phyloP scores from a whole-genome alignment of 2,888 invertebrate species.

The Nomada fabriciana region DNA sequence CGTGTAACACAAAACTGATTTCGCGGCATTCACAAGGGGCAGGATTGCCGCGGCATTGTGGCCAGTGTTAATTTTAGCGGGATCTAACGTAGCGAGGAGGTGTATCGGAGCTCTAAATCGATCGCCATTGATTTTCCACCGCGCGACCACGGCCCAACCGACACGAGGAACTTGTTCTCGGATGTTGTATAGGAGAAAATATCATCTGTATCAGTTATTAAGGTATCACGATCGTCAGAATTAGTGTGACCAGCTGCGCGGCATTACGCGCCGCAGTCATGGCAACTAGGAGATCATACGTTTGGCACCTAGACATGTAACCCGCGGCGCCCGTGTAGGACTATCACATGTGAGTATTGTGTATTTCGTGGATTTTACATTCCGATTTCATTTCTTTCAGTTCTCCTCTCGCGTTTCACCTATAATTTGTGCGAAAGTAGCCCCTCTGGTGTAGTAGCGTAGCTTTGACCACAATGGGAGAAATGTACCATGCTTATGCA shows the following conservation, averaged over 20 bases:
- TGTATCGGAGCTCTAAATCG: slow-evolving; percentile 57
- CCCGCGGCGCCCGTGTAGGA: slow-evolving; percentile 71
- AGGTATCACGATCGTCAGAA: slow-evolving; percentile 45
- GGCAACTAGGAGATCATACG: slow-evolving; percentile 76
- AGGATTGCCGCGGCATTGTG: slow-evolving; percentile 34
- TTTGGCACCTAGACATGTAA: slow-evolving; percentile 73
- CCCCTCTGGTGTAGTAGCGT: slow-evolving; percentile 60
- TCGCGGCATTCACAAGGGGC: slow-evolving; percentile 32
- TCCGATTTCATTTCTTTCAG: slow-evolving; percentile 3
- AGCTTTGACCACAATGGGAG: slow-evolving; percentile 68
- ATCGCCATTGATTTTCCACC: slow-evolving; percentile 71
- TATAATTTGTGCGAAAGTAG: slow-evolving; percentile 21
- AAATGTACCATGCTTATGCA: slow-evolving; percentile 14
- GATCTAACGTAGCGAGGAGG: slow-evolving; percentile 42
- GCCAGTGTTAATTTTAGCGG: slow-evolving; percentile 33
- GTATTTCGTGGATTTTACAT: slow-evolving; percentile 5
- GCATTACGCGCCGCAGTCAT: slow-evolving; percentile 75
- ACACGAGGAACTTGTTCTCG: slow-evolving; percentile 63
- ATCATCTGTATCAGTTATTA: slow-evolving; percentile 32
- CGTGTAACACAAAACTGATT: slow-evolving; percentile 63
- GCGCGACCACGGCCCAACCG: slow-evolving; percentile 70
- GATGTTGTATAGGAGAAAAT: slow-evolving; percentile 58
- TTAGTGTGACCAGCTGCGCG: slow-evolving; percentile 53
- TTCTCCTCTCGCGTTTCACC: slow-evolving; percentile 3
- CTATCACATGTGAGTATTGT: slow-evolving; percentile 78